A percentile compares a stretch with the other conserved stretches of the same genome.
These are phyloP conservation scores for Lasius fuliginosus DNA, from an alignment of 2,888 invertebrate genomes.

Conservation along the genomic window DNA sequence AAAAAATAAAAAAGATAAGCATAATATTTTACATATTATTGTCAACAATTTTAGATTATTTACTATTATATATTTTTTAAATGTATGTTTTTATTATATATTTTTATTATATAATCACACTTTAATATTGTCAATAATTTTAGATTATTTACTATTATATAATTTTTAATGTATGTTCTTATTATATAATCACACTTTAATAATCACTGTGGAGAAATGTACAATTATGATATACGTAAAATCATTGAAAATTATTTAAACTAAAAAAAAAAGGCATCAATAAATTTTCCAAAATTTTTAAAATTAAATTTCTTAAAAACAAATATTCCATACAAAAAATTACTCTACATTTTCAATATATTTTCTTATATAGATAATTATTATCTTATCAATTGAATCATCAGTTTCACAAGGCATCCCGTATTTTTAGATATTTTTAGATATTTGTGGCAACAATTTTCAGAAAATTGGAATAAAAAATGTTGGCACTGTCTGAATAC, in stretches of 20 bases:
- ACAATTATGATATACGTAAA: no score
- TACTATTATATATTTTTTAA: no score
- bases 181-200: not conserved
- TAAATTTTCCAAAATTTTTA: not conserved
- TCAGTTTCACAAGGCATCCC: not conserved
- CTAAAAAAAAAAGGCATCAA: not conserved
- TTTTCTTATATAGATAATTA: not conserved
- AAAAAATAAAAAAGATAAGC: no score
- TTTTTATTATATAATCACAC: no score
- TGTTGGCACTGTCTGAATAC: not conserved
- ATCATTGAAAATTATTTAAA: not conserved
- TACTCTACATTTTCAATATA: not conserved
- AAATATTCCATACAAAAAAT: not conserved
- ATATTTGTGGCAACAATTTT: not conserved
- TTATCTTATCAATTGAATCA: not conserved
- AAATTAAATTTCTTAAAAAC: not conserved
- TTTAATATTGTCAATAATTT: no score
- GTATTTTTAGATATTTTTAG: not conserved
- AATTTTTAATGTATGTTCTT: no score
- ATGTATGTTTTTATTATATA: no score
- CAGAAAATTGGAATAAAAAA: not conserved
- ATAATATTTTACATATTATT: no score
- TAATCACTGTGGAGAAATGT: not conserved
- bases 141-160: no score
- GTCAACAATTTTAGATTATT: no score